These are phyloP conservation scores for Plotosus lineatus DNA, from an alignment of 2,113 vertebrate genomes.

Conservation along the genomic window DNA sequence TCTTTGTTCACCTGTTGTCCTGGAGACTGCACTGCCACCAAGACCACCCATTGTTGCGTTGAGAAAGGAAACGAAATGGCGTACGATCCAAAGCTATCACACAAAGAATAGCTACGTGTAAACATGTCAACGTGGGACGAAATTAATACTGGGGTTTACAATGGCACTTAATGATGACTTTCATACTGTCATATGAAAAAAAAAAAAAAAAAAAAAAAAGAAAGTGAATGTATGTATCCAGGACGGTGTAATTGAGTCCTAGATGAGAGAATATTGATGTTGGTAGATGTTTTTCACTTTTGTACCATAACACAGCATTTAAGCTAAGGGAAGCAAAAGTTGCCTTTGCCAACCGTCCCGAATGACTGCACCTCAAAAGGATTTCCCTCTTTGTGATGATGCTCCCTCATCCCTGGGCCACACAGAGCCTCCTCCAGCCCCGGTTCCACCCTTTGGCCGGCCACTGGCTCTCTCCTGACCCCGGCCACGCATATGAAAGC, in stretches of 20 bases:
- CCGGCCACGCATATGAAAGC: conserved; percentile 70
- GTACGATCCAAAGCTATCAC: conserved; percentile 56
- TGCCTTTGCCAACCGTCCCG: conserved; percentile 62
- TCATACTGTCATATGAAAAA: background rate
- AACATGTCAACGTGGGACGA: conserved; percentile 17
- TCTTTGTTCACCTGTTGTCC: conserved; percentile 76
- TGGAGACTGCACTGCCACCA: conserved; percentile 66
- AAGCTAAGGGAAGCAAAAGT: conserved; percentile 59
- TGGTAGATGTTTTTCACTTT: conserved; percentile 19
- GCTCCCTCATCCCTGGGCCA: conserved; percentile 64
- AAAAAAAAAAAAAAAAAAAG: background rate
- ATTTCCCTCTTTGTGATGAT: conserved; percentile 72
- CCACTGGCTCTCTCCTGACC: conserved; percentile 68
- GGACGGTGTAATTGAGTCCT: background rate
- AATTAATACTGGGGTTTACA: conserved; percentile 9
- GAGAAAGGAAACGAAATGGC: conserved; percentile 66
- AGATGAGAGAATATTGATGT: conserved; percentile 13
- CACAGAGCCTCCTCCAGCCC: conserved; percentile 54
- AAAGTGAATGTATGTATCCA: too few species aligned
- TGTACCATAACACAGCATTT: conserved; percentile 41
- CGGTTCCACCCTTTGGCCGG: conserved; percentile 34
- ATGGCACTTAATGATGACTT: background rate
- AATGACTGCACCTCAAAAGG: conserved; percentile 75
- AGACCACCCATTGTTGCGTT: conserved; percentile 65
- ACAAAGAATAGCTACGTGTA: conserved; percentile 33